Percentiles rank a stretch among this genome's conserved stretches.
phyloP scores from a whole-genome alignment of 2,113 vertebrate species.

The Phaethornis superciliosus region DNA sequence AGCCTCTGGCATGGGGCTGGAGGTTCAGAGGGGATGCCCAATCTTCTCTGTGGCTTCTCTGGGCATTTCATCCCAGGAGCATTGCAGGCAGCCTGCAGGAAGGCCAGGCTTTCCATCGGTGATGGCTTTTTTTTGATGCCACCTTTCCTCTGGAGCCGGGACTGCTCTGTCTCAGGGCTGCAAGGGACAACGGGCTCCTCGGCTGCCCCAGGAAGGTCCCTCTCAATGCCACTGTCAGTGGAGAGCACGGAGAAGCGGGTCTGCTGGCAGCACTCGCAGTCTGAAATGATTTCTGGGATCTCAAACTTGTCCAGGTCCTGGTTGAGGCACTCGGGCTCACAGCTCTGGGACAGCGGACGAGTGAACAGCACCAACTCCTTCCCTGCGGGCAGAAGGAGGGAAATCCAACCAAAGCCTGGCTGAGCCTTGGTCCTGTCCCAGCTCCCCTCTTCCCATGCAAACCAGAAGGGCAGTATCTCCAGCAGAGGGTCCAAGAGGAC shows the following conservation, averaged over 20 bases:
- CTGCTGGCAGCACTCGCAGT: conserved; percentile 63
- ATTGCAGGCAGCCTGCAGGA: conserved; percentile 79
- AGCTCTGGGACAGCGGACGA: conserved; percentile 69
- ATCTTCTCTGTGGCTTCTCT: conserved; percentile 70
- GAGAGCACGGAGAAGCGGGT: conserved; percentile 87
- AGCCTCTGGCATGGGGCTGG: conserved; percentile 75
- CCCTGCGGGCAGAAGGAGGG: conserved; percentile 74
- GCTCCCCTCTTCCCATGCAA: too few relatives aligned
- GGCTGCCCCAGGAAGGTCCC: conserved; percentile 73
- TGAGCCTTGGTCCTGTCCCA: rapidly evolving
- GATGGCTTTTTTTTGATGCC: conserved; percentile 84
- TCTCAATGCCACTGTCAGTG: conserved; percentile 91
- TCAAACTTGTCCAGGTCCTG: conserved; percentile 79
- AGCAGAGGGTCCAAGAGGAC: neutral
- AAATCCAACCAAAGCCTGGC: neutral
- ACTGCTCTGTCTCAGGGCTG: conserved; percentile 36
- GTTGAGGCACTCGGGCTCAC: conserved; percentile 69
- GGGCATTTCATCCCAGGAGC: neutral
- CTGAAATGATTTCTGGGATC: conserved; percentile 74
- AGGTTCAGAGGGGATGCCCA: neutral
- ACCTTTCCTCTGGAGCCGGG: conserved; percentile 79
- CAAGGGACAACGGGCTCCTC: conserved; percentile 40
- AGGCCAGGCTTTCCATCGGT: conserved; percentile 71
- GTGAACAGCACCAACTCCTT: conserved; percentile 85
- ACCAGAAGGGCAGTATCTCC: neutral